Conservation (phyloP, 2,797 vertebrate species). For the Anguilla anguilla region DNA sequence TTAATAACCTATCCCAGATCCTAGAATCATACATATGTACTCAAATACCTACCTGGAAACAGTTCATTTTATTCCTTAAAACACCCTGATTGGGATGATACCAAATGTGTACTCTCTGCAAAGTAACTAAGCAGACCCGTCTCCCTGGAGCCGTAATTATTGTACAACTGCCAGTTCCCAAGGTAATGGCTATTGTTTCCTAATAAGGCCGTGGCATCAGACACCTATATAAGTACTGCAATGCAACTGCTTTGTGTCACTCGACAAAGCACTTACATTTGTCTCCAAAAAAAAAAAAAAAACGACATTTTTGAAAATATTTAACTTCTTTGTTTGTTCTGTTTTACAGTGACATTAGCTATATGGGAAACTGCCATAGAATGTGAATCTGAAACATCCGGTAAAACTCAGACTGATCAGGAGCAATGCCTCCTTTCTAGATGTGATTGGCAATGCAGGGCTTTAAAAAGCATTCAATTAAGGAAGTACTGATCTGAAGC, state of each 20-base stretch:
- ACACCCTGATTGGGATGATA: not conserved
- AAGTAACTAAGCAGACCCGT: not conserved
- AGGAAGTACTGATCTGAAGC: too few relatives aligned
- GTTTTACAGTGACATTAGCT: not conserved
- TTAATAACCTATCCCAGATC: not conserved
- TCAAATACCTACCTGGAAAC: constrained; percentile 10
- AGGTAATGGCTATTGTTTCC: not conserved
- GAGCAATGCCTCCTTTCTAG: not conserved
- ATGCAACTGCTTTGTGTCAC: not conserved
- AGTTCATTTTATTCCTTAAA: not conserved
- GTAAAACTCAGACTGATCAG: not conserved
- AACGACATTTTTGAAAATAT: not conserved
- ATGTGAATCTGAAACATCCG: not conserved
- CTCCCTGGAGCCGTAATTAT: constrained; percentile 9
- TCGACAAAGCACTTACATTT: not conserved
- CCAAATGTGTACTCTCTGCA: not conserved
- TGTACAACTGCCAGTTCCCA: not conserved
- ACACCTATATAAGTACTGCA: not conserved
- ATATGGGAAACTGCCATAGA: not conserved
- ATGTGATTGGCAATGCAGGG: not conserved
- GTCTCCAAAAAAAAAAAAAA: not conserved
- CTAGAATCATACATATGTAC: not conserved
- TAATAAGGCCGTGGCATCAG: not conserved
- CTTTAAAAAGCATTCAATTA: not conserved
- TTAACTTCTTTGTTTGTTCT: not conserved